Conservation (phyloP, 2,888 invertebrate genomes). For the Archips crataeganus region DNA sequence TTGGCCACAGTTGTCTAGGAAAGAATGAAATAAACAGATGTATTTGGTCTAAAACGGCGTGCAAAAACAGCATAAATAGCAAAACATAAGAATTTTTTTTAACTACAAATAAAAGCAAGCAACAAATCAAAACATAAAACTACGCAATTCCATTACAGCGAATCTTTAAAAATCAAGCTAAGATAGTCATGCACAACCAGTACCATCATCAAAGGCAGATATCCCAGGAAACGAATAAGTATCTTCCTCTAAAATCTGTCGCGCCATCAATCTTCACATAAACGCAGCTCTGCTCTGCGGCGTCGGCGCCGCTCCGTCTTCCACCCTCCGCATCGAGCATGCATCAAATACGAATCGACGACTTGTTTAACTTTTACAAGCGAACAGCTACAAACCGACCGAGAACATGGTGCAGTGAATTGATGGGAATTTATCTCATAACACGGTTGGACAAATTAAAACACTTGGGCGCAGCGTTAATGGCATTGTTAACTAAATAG, state of each 20-base stretch:
- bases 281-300: constrained; percentile 32
- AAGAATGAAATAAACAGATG: not conserved
- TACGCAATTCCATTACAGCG: not conserved
- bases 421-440: not conserved
- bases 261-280: constrained; percentile 7
- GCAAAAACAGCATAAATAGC: not conserved
- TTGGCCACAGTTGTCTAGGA: too few relatives aligned
- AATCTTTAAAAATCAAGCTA: not conserved
- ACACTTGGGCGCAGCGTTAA: not conserved
- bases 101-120: not conserved
- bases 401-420: not conserved
- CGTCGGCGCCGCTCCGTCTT: constrained; percentile 34
- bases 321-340: constrained; percentile 20
- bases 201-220: constrained; percentile 3
- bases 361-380: constrained; percentile 23
- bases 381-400: not conserved
- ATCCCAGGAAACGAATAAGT: constrained; percentile 5
- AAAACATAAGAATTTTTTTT: not conserved
- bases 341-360: constrained; percentile 38
- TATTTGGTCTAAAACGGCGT: not conserved
- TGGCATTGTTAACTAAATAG: too few relatives aligned
- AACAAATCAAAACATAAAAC: not conserved
- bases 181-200: not conserved
- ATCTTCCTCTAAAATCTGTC: constrained; percentile 7
- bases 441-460: not conserved